phyloP scores from a whole-genome alignment of 1,140 invertebrate species.

The Streblospio benedicti region DNA sequence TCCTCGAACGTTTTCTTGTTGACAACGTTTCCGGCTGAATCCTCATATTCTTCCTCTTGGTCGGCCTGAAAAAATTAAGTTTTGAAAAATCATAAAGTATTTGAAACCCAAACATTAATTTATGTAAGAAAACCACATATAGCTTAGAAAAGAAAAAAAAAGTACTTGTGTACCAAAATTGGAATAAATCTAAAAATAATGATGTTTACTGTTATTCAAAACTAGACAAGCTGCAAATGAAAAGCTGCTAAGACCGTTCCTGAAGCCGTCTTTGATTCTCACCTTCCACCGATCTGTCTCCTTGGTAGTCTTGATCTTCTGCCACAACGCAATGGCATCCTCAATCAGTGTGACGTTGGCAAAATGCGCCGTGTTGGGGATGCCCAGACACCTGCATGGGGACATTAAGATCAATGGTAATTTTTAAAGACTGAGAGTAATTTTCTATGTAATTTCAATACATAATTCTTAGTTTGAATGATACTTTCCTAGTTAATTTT shows the following conservation, averaged over 20 bases:
- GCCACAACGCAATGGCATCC: slow-evolving; percentile 94
- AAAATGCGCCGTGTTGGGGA: slow-evolving; percentile 99
- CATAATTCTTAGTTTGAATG: too few species aligned
- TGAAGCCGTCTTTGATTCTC: too few species aligned
- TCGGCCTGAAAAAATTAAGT: slow-evolving; percentile 1
- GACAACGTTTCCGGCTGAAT: slow-evolving; percentile 95
- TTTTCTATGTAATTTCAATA: too few species aligned
- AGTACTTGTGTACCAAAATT: too few species aligned
- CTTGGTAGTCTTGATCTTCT: slow-evolving; percentile 90
- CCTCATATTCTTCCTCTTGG: slow-evolving; percentile 97
- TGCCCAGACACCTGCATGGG: slow-evolving; percentile 97
- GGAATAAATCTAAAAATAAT: background rate
- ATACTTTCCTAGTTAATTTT: too few species aligned
- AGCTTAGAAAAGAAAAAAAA: background rate
- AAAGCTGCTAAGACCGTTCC: too few species aligned
- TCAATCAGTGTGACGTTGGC: slow-evolving; percentile 99
- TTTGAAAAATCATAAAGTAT: background rate
- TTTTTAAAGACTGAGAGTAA: too few species aligned
- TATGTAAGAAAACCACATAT: background rate
- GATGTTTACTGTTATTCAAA: background rate
- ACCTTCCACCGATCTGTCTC: slow-evolving; percentile 90
- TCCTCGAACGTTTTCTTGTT: slow-evolving; percentile 98
- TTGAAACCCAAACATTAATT: background rate
- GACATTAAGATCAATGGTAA: too few species aligned
- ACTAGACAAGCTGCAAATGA: background rate